Conservation (phyloP, 2,113 vertebrate species). For the Antechinus flavipes region DNA sequence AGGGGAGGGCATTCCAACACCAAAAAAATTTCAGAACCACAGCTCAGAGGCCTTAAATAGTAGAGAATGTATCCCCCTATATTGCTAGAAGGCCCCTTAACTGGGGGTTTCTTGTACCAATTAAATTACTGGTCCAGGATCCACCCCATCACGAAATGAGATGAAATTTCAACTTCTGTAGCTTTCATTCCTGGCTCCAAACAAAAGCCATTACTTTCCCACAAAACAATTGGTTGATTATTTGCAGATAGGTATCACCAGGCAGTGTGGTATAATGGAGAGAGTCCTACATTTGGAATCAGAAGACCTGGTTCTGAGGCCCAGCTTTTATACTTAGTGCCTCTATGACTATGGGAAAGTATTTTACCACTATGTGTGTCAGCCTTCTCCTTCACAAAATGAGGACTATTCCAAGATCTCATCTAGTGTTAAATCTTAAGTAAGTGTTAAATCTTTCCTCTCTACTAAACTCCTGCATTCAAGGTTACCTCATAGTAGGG, state of each 20-base stretch:
- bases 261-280: background rate
- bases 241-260: background rate
- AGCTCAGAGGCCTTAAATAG: too few species aligned
- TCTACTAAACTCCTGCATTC: too few species aligned
- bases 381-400: background rate
- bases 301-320: background rate
- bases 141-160: background rate
- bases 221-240: background rate
- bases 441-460: too few species aligned
- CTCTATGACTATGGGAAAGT: background rate
- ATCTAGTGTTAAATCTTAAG: background rate
- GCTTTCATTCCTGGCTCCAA: background rate
- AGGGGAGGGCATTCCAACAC: background rate
- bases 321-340: background rate
- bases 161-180: background rate
- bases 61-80: background rate
- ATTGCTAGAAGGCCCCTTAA: background rate
- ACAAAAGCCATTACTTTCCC: background rate
- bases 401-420: background rate
- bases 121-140: background rate
- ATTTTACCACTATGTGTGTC: background rate
- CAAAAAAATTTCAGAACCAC: background rate
- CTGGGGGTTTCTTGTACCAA: background rate
- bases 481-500: too few species aligned
- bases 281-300: background rate